A percentile compares a stretch with the other conserved stretches of the same genome.
phyloP scores from a whole-genome alignment of 1,140 invertebrate species.

The Macrobrachium rosenbergii region DNA sequence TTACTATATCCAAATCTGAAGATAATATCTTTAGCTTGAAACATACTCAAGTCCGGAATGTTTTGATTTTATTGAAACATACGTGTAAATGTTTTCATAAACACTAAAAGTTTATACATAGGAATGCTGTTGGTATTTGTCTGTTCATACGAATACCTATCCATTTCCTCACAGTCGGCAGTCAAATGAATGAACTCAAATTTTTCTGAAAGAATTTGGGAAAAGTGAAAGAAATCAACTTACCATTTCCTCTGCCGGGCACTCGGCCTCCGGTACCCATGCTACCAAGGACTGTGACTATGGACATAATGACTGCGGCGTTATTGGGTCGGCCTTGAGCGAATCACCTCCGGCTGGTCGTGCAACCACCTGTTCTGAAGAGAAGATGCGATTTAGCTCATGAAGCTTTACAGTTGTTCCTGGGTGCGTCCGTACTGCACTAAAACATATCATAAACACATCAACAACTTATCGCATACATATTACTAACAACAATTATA shows the following conservation, averaged over 20 bases:
- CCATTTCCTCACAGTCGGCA: not conserved
- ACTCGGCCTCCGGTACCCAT: conserved; percentile 50
- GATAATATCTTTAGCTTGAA: too few relatives aligned
- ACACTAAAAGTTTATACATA: too few relatives aligned
- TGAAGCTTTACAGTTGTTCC: too few relatives aligned
- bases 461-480: too few relatives aligned
- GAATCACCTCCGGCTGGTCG: not conserved
- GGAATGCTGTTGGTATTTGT: not conserved
- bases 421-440: too few relatives aligned
- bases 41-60: too few relatives aligned
- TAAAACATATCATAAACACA: too few relatives aligned
- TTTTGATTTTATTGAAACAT: too few relatives aligned
- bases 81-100: too few relatives aligned
- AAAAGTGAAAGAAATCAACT: not conserved
- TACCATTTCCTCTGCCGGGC: conserved; percentile 48
- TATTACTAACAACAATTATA: too few relatives aligned
- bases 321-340: not conserved
- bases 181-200: not conserved
- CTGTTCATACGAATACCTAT: not conserved
- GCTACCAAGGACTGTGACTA: conserved; percentile 54
- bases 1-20: too few relatives aligned
- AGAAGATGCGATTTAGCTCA: not conserved
- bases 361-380: not conserved
- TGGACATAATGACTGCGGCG: conserved; percentile 40
- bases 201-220: not conserved